phyloP scores from a whole-genome alignment of 92 coral and sea anemone species.

The Diadumene lineata region DNA sequence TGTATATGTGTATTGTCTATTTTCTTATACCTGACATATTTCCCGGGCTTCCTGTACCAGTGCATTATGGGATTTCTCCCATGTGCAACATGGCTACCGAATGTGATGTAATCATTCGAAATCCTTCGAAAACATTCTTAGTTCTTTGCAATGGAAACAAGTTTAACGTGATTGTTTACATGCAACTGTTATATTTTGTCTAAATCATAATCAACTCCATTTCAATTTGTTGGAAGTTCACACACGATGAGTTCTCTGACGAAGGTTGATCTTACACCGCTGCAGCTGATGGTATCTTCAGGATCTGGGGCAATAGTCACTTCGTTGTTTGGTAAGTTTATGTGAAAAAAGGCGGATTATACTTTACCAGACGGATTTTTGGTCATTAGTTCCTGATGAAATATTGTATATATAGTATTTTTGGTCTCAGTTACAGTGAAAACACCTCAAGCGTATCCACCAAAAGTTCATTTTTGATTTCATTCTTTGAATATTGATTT shows the following conservation, averaged over 20 bases:
- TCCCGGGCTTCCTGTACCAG: constrained; percentile 5
- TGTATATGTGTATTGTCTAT: no score
- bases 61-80: constrained; percentile 21
- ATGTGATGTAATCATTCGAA: not conserved
- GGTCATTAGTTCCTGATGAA: no score
- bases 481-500: no score
- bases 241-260: constrained; percentile 21
- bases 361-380: no score
- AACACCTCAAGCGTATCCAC: no score
- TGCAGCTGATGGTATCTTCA: constrained; percentile 82
- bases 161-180: no score
- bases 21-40: no score
- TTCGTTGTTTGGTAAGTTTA: constrained; percentile 81
- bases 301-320: constrained; percentile 92
- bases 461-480: no score
- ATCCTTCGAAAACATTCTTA: not conserved
- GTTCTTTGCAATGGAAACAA: not conserved
- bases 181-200: not conserved
- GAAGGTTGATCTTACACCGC: constrained; percentile 72
- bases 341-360: no score
- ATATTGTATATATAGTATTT: no score
- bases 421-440: no score
- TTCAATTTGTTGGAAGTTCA: not conserved
- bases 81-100: constrained; percentile 22
- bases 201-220: no score